Evolutionary conservation across 2,888 invertebrate genomes (phyloP), one percentile per base, ranked within the genome.

Genomic region (Podotricha telesiphe): DNA sequence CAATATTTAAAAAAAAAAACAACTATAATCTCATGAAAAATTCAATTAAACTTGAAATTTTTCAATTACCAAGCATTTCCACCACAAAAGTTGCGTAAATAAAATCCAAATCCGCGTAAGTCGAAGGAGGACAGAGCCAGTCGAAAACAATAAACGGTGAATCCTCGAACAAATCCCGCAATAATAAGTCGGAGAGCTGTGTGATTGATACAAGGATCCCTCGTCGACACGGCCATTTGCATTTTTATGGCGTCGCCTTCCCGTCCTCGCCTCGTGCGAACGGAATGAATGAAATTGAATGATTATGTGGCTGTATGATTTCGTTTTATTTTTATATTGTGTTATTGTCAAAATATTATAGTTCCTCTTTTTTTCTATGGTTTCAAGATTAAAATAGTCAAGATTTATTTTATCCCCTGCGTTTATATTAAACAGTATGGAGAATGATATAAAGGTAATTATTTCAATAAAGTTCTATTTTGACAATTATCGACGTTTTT

Each of bases 201-300:
- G 84, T 91, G 91, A 91, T 91, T 91, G 91, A 91, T 91, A 91
- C 87, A 84, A 85, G 83, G 76, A 86, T 87, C 87, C 86, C 86
- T 89, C 90, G 94, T 93, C 94, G 93, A 94, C 94, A 91, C 86
- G 88, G 90, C 88, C 92, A 94, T 94, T 94, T 94, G 94, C 90
- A 90, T 91, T 87, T 90, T 90, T 91, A 90, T 91, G 85, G 83
- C 82, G 81, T 73, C 77, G 77, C 77, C 69, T 73, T 67, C 75
- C 75, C 76, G 70, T 72, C 69, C 71, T 71, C 65, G 76, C 75
- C 75, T 69, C 73, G 67, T 71, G 71, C 56, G 61, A 66, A 51
- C 17, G 20, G 48, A 62, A 62, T 62, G 62, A 62, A 62, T 48
- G 62, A 19, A 68, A 68, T 70, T 68, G 70, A 70, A 70, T 68